phyloP scores from a whole-genome alignment of 2,113 vertebrate species.

The Phylloscopus trochiloides region DNA sequence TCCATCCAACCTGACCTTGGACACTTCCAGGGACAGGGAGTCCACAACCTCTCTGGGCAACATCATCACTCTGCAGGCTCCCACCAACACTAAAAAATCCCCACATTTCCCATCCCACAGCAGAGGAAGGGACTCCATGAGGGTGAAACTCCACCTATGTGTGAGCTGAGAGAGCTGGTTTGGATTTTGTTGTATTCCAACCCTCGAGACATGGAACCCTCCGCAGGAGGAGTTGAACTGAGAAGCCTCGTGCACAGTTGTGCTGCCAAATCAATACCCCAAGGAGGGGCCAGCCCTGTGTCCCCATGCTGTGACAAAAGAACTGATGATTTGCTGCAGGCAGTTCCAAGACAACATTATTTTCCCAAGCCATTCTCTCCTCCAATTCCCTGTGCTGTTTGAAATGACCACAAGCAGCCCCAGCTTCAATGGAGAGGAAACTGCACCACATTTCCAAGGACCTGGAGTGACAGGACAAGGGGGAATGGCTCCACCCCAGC shows the following conservation, averaged over 20 bases:
- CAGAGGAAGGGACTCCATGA: background rate
- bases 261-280: background rate
- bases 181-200: background rate
- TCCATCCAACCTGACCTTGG: background rate
- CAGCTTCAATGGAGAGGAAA: accelerated
- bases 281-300: background rate
- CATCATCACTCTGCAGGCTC: background rate
- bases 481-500: background rate
- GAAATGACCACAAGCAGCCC: background rate
- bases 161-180: background rate
- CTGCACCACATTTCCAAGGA: background rate
- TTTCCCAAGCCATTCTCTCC: background rate
- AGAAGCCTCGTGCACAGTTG: accelerated
- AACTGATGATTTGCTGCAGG: accelerated
- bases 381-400: background rate
- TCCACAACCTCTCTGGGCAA: background rate
- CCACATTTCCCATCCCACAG: background rate
- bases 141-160: accelerated
- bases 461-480: background rate
- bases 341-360: background rate
- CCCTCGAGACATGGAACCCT: accelerated
- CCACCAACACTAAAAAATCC: background rate
- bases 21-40: background rate
- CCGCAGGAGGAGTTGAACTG: background rate
- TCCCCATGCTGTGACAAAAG: background rate